Base-by-base conservation (phyloP, 2,113 vertebrate genomes). In the Caranx melampygus region DNA sequence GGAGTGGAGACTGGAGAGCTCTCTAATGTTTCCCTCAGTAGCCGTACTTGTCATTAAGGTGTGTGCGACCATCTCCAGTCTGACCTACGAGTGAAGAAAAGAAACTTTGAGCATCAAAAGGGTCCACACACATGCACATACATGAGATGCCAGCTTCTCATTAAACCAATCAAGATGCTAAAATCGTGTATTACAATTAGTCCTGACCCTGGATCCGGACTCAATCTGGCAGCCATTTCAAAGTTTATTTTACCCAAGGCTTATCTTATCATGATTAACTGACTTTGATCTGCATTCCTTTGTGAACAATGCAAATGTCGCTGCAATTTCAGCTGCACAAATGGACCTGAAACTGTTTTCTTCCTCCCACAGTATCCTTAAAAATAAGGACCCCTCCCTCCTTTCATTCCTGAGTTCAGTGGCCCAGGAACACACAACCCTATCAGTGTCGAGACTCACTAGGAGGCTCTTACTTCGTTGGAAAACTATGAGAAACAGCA, bases 31-130 rank as follows among this genome's bases (percentile, higher is more conserved):
- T 51, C 42, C 37, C 64, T 97, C 83, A 99, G 91, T 99, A 99
- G 88, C 97, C 98, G 0, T 96, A 99, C 88, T 98, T 99, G 63
- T 98, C 98, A 83, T 99, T 99, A 18, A 99, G 96, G 91, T 98
- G 96, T 31, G 97, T 99, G 83, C 96, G 96, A 49, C 98, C 98
- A 72, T 99, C 98, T 81, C 98, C 97, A 0, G 93, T 96, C 91
- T 99, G 98, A 93, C 93, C 98, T 99, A 83, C n/a, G 35, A 7
- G 75, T 21, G 73, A n/a, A 47, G 52, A 82, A 35, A 54, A 61
- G 33, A 51, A 18, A 3, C 47, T 37, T 65, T 63, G 42, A 59
- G 61, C 33, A 40, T 42, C 40, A 42, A 42, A 42, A 42, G 40
- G 40, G 11, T 9, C 6, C 7, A 9, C 40, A 8, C 40, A 9